Evolutionary conservation across 2,113 vertebrate species (phyloP), one percentile per base, ranked within the genome.

Genomic region (Halcyon malimbica): DNA sequence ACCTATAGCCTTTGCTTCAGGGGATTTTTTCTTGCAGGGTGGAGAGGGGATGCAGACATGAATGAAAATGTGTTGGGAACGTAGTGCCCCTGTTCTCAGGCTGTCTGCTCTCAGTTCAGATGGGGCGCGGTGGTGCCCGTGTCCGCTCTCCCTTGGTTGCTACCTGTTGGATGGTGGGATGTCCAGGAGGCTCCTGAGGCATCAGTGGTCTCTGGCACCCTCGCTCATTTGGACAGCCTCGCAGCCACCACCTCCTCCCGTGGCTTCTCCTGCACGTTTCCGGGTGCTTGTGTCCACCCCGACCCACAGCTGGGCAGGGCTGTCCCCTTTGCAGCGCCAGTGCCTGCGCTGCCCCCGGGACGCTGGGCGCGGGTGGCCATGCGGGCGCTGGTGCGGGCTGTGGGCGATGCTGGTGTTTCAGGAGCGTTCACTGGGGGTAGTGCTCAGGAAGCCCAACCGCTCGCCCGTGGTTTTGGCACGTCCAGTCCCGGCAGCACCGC

Each of bases 101-200:
- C 20, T 59, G 13, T n/a, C 21, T 53, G 37, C 7, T 15, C 51
- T 29, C 5, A 1, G 18, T 28, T 75, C 28, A 18, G 10, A 5
- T 16, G 51, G 46, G 21, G 4, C 9, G 26, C 0, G 0, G 64
- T 24, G 42, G 20, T 48, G 24, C 56, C 31, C 3, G 19, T 6
- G 7, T 8, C 4, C 1, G 37, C 33, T 39, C 13, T 87, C 17
- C n/a, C 13, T 25, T 0, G 0, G 3, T 0, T 0, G 0, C 3
- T 0, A 3, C 16, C 70, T 76, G 35, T 39, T 16, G 9, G 17
- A 3, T 20, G 31, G 6, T 53, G 19, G 62, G 17, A 6, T 50
- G 37, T 10, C 67, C 4, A 3, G 2, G 71, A 46, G 56, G 6
- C 37, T 28, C 6, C 41, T 10, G 63, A 37, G 54, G 24, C 41